These are phyloP conservation scores for Parazoanthus atlanticus DNA, from an alignment of 92 coral and sea anemone genomes.

Conservation along the genomic window DNA sequence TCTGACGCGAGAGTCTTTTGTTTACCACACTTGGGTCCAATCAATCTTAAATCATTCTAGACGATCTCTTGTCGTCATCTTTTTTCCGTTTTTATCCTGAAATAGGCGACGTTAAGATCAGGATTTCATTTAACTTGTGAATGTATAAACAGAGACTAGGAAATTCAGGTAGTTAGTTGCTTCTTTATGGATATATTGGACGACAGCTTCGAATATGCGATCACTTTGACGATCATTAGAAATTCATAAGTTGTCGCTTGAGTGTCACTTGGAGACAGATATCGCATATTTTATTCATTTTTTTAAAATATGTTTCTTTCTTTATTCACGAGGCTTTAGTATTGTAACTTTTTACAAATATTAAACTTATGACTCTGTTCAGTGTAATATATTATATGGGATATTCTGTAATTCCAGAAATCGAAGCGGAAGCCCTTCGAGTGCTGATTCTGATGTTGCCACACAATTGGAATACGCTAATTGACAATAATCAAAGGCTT, in stretches of 20 bases:
- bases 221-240: not conserved
- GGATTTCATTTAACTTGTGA: not conserved
- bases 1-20: constrained; percentile 18
- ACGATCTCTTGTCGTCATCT: not conserved
- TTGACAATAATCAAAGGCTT: not conserved
- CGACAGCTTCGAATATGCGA: not conserved
- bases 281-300: constrained; percentile 7
- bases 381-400: too few species aligned
- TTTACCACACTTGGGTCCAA: constrained; percentile 38
- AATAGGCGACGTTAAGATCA: not conserved
- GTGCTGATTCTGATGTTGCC: not conserved
- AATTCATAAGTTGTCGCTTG: not conserved
- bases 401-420: too few species aligned
- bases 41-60: not conserved
- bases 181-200: not conserved
- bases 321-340: too few species aligned
- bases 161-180: not conserved
- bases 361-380: not conserved
- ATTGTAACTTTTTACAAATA: too few species aligned
- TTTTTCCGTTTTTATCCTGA: not conserved
- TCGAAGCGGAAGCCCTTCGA: not conserved
- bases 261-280: not conserved
- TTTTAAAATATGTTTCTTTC: not conserved
- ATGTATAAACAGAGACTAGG: not conserved
- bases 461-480: not conserved